Percentiles rank a stretch among this genome's conserved stretches.
Evolutionary conservation across 2,888 invertebrate species (phyloP).

Genomic region (Campoplex nolae): DNA sequence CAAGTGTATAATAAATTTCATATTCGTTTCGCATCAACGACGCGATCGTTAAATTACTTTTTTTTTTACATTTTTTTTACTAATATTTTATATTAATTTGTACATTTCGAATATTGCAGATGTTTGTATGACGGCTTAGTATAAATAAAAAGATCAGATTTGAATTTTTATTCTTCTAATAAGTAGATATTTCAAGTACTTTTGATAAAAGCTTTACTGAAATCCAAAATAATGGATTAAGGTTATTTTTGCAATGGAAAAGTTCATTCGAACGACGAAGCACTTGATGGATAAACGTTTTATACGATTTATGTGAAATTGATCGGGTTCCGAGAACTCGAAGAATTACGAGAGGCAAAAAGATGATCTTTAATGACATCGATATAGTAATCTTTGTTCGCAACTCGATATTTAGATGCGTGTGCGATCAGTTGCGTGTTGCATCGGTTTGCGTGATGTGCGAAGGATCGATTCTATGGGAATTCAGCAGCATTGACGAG

Average conservation of each 20-base stretch:
- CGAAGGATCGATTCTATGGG: slow-evolving; percentile 80
- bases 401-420: slow-evolving; percentile 70
- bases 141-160: background rate
- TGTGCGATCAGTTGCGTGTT: slow-evolving; percentile 74
- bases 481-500: slow-evolving; percentile 80
- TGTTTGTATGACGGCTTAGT: background rate
- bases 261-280: too few relatives aligned
- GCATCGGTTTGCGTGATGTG: slow-evolving; percentile 78
- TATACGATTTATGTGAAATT: background rate
- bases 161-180: background rate
- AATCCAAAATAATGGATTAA: background rate
- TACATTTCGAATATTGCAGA: background rate
- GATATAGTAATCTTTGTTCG: background rate
- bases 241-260: background rate
- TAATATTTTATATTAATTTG: background rate
- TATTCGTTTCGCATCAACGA: slow-evolving; percentile 49
- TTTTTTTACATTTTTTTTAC: slow-evolving; percentile 29
- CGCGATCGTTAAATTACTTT: slow-evolving; percentile 30
- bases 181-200: background rate
- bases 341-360: background rate
- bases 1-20: slow-evolving; percentile 52
- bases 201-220: background rate
- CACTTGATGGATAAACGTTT: too few relatives aligned
- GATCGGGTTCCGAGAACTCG: background rate
- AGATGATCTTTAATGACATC: slow-evolving; percentile 8